A percentile compares a stretch with the other conserved stretches of the same genome.
Conservation (phyloP, 92 coral and sea anemone genomes). For the Epizoanthus illoricatus region DNA sequence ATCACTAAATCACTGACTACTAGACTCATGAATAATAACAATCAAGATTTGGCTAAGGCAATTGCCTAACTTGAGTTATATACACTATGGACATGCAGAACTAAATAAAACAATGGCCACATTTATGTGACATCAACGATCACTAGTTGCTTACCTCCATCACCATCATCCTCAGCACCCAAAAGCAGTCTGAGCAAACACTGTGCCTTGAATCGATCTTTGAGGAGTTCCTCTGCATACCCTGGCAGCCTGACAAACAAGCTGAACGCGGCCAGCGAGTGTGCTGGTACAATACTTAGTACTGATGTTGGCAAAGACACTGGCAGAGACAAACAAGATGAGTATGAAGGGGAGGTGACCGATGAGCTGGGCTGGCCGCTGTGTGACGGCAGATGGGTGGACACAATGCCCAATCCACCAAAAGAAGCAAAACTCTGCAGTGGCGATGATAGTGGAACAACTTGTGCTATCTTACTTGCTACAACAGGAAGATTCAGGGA, state of each 20-base stretch:
- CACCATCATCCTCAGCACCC: conserved; percentile 92
- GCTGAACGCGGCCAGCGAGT: conserved; percentile 93
- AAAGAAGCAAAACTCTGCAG: conserved; percentile 81
- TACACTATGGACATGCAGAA: too few species aligned
- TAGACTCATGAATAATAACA: too few species aligned
- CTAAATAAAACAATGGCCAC: too few species aligned
- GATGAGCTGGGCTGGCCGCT: conserved; percentile 46
- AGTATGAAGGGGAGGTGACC: conserved; percentile 43
- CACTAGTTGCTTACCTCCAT: conserved; percentile 74
- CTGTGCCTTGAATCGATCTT: conserved; percentile 83
- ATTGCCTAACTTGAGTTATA: too few species aligned
- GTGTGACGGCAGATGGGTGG: conserved; percentile 72
- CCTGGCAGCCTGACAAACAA: conserved; percentile 95
- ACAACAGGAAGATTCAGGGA: background rate
- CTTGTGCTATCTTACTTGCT: background rate
- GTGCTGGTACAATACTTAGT: conserved; percentile 88
- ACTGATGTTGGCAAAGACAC: conserved; percentile 82
- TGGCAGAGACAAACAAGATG: conserved; percentile 55
- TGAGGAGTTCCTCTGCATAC: conserved; percentile 76
- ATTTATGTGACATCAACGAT: too few species aligned
- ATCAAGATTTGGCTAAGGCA: too few species aligned
- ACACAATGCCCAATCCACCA: conserved; percentile 84
- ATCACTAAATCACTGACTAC: too few species aligned
- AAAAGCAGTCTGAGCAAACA: conserved; percentile 88
- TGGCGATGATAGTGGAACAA: conserved; percentile 61